These are phyloP conservation scores for Xenopus petersii DNA, from an alignment of 2,797 vertebrate genomes.

Conservation along the genomic window DNA sequence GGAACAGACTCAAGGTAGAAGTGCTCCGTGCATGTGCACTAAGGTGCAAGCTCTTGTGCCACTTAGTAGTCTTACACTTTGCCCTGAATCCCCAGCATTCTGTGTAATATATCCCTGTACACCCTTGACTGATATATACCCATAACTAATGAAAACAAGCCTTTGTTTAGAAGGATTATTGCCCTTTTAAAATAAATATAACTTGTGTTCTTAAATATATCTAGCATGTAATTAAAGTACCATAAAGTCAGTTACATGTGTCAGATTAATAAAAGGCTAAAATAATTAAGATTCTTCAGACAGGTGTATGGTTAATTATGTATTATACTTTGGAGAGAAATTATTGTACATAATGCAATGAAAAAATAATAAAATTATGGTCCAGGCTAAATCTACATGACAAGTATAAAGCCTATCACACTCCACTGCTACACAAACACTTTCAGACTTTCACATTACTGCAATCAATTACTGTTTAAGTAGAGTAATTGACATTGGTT, in stretches of 20 bases:
- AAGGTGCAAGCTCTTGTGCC: too few species aligned
- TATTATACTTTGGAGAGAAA: constrained; percentile 36
- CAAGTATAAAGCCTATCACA: constrained; percentile 53
- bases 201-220: constrained; percentile 11
- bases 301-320: constrained; percentile 42
- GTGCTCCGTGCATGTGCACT: too few species aligned
- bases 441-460: constrained; percentile 46
- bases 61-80: too few species aligned
- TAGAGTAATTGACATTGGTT: constrained; percentile 48
- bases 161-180: background rate
- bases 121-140: too few species aligned
- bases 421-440: constrained; percentile 46
- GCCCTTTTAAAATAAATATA: background rate
- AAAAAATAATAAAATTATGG: constrained; percentile 48
- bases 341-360: constrained; percentile 48
- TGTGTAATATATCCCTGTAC: too few species aligned
- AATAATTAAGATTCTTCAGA: constrained; percentile 29
- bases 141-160: too few species aligned
- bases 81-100: too few species aligned
- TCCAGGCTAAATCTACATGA: constrained; percentile 42
- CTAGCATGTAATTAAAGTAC: constrained; percentile 26
- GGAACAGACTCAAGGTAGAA: too few species aligned
- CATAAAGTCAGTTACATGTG: constrained; percentile 25
- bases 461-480: constrained; percentile 47
- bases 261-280: constrained; percentile 29